Conservation (phyloP, 2,113 vertebrate species). For the Rostratula benghalensis region DNA sequence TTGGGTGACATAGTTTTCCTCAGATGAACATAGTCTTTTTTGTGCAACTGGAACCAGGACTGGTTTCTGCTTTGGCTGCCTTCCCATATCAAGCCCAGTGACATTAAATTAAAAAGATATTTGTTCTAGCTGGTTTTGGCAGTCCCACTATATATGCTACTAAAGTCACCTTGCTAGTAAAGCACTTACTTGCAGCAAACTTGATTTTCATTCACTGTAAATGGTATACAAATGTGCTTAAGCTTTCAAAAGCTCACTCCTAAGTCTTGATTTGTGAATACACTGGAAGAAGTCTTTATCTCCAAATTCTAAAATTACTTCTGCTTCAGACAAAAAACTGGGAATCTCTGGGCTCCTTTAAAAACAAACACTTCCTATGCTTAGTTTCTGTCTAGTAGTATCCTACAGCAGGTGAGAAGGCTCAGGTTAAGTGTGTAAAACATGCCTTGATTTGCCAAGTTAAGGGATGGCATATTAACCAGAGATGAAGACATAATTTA, state of each 20-base stretch:
- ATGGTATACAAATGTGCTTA: neutral
- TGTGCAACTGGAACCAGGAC: neutral
- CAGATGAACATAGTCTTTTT: neutral
- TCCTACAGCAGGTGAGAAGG: neutral
- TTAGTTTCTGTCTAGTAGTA: neutral
- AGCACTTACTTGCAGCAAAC: neutral
- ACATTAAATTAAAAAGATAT: neutral
- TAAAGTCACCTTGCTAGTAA: neutral
- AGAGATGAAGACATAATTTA: neutral
- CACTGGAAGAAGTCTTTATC: neutral
- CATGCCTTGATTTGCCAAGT: neutral
- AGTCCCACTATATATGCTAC: neutral
- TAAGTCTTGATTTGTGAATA: neutral
- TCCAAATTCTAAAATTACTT: neutral
- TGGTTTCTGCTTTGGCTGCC: neutral
- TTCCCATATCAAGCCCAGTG: neutral
- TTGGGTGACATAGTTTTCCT: neutral
- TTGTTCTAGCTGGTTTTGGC: neutral
- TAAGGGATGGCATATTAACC: neutral
- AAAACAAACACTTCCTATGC: neutral
- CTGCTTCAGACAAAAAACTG: neutral
- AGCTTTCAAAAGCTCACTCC: neutral
- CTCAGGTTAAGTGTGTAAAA: neutral
- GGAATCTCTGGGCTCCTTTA: neutral
- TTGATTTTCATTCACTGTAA: neutral